Conservation (phyloP, 2,888 invertebrate genomes). For the Zootermopsis nevadensis region DNA sequence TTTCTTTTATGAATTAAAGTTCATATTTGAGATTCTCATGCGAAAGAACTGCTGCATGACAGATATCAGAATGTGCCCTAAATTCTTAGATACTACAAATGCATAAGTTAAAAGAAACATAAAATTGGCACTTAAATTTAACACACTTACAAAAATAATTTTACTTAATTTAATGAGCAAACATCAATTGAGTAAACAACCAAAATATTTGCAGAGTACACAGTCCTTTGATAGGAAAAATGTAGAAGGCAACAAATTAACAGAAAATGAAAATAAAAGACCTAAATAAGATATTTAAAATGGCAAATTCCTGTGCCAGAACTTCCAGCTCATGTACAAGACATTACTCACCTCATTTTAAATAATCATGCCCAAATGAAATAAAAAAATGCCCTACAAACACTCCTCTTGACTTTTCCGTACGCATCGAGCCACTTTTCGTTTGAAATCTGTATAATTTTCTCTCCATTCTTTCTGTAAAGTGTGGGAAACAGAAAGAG, state of each 20-base stretch:
- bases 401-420: constrained; percentile 99
- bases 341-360: constrained; percentile 47
- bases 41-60: no score
- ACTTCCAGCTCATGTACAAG: neutral
- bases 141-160: neutral
- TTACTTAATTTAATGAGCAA: neutral
- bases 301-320: neutral
- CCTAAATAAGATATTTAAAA: neutral
- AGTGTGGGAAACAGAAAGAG: constrained; percentile 51
- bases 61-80: no score
- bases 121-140: neutral
- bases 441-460: constrained; percentile 96
- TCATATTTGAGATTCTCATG: no score
- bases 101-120: neutral
- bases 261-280: neutral
- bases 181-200: neutral
- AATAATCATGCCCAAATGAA: constrained; percentile 45
- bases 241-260: neutral
- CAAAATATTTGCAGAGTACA: neutral
- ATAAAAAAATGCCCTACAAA: constrained; percentile 72
- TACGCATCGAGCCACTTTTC: constrained; percentile 97
- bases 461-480: constrained; percentile 98
- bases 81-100: no score
- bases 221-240: neutral
- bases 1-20: no score